These are phyloP conservation scores for Chauna torquata DNA, from an alignment of 2,113 vertebrate species.

Conservation along the genomic window DNA sequence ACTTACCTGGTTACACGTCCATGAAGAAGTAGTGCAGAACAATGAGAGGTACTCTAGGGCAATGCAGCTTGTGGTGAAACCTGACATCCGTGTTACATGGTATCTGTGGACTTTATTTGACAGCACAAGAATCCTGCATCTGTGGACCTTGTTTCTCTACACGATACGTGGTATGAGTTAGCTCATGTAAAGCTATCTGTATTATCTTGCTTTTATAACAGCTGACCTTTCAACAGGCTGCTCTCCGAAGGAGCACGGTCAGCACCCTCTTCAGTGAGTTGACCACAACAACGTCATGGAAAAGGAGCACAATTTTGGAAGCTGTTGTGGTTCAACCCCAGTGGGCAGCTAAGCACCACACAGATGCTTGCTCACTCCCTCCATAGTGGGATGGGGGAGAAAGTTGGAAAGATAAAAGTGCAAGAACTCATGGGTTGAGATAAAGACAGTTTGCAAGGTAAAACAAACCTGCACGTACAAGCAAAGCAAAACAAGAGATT, in stretches of 20 bases:
- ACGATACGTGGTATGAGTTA: not conserved
- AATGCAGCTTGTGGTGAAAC: not conserved
- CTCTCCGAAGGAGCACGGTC: not conserved
- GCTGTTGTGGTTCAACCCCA: too few relatives aligned
- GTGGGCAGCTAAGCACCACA: too few relatives aligned
- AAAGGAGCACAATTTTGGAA: not conserved
- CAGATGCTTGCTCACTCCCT: too few relatives aligned
- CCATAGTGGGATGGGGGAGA: too few relatives aligned
- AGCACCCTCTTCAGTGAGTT: not conserved
- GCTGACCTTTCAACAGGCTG: not conserved
- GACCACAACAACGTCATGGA: not conserved
- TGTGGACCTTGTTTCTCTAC: not conserved
- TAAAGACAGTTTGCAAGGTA: too few relatives aligned
- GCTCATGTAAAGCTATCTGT: not conserved
- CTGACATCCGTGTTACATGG: not conserved
- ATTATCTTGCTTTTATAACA: not conserved
- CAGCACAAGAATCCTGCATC: not conserved
- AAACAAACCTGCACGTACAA: too few relatives aligned
- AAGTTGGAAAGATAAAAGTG: too few relatives aligned
- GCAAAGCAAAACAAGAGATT: too few relatives aligned
- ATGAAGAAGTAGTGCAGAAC: not conserved
- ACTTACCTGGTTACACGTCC: not conserved
- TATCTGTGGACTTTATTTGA: not conserved
- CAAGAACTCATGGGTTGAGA: too few relatives aligned
- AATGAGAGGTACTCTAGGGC: not conserved